phyloP scores from a whole-genome alignment of 2,113 vertebrate genomes.

The Cairina moschata region DNA sequence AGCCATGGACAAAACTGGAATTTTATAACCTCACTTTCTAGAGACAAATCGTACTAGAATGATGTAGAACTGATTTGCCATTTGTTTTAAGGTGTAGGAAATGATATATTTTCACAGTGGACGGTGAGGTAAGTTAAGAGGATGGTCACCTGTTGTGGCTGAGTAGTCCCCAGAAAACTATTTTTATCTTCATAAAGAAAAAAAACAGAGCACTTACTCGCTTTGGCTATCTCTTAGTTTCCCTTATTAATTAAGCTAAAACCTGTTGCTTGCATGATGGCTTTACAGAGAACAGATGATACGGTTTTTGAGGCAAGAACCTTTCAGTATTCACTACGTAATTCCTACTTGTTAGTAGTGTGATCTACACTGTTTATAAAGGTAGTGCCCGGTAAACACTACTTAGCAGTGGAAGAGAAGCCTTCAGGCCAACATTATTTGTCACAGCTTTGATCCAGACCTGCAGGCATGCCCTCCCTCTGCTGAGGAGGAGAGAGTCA shows the following conservation, averaged over 20 bases:
- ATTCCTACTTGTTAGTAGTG: background rate
- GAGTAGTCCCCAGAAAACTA: background rate
- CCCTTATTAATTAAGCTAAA: background rate
- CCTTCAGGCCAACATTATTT: background rate
- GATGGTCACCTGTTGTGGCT: background rate
- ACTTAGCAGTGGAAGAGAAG: background rate
- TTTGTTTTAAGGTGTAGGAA: background rate
- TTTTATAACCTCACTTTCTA: background rate
- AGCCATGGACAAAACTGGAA: background rate
- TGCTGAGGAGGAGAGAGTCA: background rate
- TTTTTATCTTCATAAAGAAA: background rate
- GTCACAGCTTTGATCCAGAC: background rate
- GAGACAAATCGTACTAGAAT: background rate
- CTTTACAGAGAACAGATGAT: background rate
- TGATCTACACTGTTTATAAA: background rate
- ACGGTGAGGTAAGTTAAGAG: background rate
- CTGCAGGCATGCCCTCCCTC: accelerated
- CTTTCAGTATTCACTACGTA: background rate
- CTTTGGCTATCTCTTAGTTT: background rate
- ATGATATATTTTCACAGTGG: background rate
- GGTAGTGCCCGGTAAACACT: background rate
- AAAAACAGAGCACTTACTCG: background rate
- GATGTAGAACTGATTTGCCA: background rate
- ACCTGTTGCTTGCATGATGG: background rate
- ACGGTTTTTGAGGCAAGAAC: background rate